Evolutionary conservation across 2,113 vertebrate genomes (phyloP), one percentile per base, ranked within the genome.

Genomic region (Brienomyrus longianalis): DNA sequence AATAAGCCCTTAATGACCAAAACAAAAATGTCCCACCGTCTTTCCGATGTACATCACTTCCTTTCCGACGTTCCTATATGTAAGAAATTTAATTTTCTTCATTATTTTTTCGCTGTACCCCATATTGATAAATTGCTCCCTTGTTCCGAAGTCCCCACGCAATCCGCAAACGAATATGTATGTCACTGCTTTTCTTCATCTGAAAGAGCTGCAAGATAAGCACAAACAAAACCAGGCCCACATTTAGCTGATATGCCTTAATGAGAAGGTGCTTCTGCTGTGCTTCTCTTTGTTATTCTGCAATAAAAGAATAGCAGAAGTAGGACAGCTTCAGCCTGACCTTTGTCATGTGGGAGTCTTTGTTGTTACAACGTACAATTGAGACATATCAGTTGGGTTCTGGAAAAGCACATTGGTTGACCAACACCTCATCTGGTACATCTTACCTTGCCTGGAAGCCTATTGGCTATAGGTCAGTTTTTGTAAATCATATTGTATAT

Each of bases 401-500:
- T 66, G 17, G 6, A 35, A 23, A 66, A 88, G 54, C 54, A 45
- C 85, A 87, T 21, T 52, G n/a, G 84, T 86, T 7, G 27, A n/a
- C 47, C 21, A 47, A 51, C 23, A 35, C n/a, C 84, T 88, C 51
- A 54, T 56, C 85, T 39, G 10, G 50, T 35, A 31, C 35, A 17
- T 15, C 48, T 43, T 62, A 11, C 54, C 54, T 43, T 43, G 31
- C 35, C 35, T 56, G 39, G 54, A 86, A 21, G 31, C 83, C 47
- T 45, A 62, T 86, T 47, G 31, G 39, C 43, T 54, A 43, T 91
- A 93, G 93, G 52, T 89, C 93, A 92, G 86, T 13, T 5, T 94
- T 89, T 17, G 8, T 94, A 92, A 93, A 94, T 91, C 91, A 92
- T 91, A 90, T 92, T 94, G 93, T 94, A 93, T 89, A 93, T 89